Evolutionary conservation across 2,113 vertebrate species (phyloP), one percentile per base, ranked within the genome.

Genomic region (Aphyosemion australe): DNA sequence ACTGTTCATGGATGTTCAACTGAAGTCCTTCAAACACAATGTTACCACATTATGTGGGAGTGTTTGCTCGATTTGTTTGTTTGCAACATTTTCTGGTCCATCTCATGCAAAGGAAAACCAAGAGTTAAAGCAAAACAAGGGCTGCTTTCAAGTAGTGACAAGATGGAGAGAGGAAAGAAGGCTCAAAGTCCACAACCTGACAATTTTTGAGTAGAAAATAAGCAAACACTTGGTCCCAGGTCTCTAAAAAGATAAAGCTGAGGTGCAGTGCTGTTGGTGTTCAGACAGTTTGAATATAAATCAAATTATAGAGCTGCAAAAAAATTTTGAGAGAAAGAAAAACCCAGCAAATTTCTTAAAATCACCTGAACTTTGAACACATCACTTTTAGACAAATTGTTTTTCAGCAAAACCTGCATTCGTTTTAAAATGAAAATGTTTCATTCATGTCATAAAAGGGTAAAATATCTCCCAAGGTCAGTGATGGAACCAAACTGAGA

Each of bases 11-110:
- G 79, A 79, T 73, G 69, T 84, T 75, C 84, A 79, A 85, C 80
- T 89, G 87, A 90, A 90, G 85, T 84, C 73, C 26, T 58, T 92
- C 88, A 92, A 92, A 91, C 80, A 65, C 58, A 50, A 60, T 80
- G 80, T 70, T 86, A 73, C 79, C 64, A 85, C 81, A 88, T 87
- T 51, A 86, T 78, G 91, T 93, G 84, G 90, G 91, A 84, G 92
- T 80, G 70, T 84, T 88, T 81, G 76, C 64, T 75, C 79, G 76
- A 69, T 86, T 79, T 80, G 74, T 83, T 85, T 85, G 63, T 85
- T 84, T 78, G 72, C 61, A 48, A 42, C 67, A 50, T 72, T 74
- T 65, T 83, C 16, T 15, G 59, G 47, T 21, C 52, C 16, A 37
- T 83, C 49, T 78, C 20, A 72, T 69, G 65, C 62, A 52, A 64